A percentile compares a stretch with the other conserved stretches of the same genome.
Evolutionary conservation across 2,113 vertebrate genomes (phyloP).

Genomic region (Silurus glanis): DNA sequence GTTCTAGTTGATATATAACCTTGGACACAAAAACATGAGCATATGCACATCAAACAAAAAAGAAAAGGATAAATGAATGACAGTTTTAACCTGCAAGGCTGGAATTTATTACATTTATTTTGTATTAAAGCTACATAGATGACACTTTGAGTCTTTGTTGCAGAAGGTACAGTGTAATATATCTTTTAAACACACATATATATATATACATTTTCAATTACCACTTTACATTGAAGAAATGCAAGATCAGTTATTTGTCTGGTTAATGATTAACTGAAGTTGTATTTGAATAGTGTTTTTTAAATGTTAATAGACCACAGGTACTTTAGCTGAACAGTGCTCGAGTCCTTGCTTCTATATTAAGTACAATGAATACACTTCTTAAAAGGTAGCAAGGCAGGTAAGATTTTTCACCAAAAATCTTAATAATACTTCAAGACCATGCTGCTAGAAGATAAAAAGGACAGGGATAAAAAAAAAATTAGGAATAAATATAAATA

Average conservation of each 20-base stretch:
- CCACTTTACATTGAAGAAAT: background rate
- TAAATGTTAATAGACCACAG: background rate
- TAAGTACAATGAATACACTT: background rate
- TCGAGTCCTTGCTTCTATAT: background rate
- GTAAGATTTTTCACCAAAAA: background rate
- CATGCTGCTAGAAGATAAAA: background rate
- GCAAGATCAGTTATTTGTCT: background rate
- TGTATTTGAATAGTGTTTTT: background rate
- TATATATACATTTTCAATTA: too few relatives aligned
- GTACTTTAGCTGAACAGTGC: background rate
- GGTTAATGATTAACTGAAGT: background rate
- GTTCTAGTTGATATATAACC: too few relatives aligned
- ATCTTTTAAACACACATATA: too few relatives aligned
- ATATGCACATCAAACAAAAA: too few relatives aligned
- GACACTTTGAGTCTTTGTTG: background rate
- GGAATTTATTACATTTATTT: background rate
- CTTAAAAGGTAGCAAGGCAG: background rate
- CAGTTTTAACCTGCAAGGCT: too few relatives aligned
- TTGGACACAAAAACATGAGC: too few relatives aligned
- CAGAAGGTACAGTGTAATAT: background rate
- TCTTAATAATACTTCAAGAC: background rate
- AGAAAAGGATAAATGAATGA: too few relatives aligned
- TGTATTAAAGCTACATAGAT: background rate
- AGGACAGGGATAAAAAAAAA: too few relatives aligned
- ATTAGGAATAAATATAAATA: too few relatives aligned